A percentile compares a stretch with the other conserved stretches of the same genome.
phyloP scores from a whole-genome alignment of 2,113 vertebrate genomes.

The Oreochromis spilurus region DNA sequence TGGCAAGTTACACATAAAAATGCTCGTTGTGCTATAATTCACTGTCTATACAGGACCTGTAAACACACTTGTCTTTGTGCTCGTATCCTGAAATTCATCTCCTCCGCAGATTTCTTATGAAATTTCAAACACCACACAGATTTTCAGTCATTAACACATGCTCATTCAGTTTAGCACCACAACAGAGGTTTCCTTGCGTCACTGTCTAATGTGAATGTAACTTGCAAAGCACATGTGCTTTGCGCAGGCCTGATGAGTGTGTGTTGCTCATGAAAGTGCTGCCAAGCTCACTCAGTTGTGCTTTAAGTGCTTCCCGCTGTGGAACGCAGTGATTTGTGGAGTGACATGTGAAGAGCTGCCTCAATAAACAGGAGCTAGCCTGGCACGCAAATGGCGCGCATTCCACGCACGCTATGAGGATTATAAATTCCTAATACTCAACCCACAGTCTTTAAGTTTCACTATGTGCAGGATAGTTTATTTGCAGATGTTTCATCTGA shows the following conservation, averaged over 20 bases:
- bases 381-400: background rate
- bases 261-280: background rate
- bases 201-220: background rate
- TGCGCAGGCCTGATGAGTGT: background rate
- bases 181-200: background rate
- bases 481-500: background rate
- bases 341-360: background rate
- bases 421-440: background rate
- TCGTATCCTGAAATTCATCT: background rate
- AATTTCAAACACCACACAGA: background rate
- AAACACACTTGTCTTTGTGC: background rate
- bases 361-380: background rate
- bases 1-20: background rate
- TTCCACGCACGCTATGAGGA: background rate
- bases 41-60: background rate
- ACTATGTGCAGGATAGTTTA: background rate
- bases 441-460: background rate
- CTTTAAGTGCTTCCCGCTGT: constrained; percentile 14
- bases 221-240: background rate
- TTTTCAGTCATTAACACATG: background rate
- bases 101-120: background rate
- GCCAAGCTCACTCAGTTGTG: background rate
- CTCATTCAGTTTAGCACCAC: background rate
- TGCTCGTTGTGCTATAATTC: background rate
- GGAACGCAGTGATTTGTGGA: constrained; percentile 1